Conservation (phyloP, 2,113 vertebrate species). For the Lophochroa leadbeateri region DNA sequence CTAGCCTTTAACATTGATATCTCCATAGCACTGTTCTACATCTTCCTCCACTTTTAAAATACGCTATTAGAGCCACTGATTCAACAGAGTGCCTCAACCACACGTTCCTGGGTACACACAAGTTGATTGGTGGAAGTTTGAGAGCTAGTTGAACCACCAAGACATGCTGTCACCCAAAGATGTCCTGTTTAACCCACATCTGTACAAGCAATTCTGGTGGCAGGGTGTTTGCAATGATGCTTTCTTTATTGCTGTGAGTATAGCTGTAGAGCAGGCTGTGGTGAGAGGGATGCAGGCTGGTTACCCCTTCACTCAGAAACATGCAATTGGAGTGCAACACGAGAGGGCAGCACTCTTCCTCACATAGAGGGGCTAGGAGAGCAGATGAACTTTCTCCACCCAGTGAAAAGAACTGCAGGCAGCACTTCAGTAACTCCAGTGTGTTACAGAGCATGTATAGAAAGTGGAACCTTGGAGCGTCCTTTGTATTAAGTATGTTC, state of each 20-base stretch:
- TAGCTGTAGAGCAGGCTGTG: not conserved
- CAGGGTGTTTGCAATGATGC: not conserved
- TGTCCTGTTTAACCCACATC: not conserved
- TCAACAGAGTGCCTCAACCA: not conserved
- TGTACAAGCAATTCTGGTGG: not conserved
- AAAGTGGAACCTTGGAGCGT: not conserved
- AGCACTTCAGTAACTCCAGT: not conserved
- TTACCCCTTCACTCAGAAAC: not conserved
- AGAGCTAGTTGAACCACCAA: not conserved
- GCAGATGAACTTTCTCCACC: not conserved
- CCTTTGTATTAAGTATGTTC: not conserved
- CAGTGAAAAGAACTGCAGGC: not conserved
- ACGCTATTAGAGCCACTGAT: not conserved
- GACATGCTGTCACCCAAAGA: not conserved
- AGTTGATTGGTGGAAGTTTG: not conserved
- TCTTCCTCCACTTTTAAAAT: not conserved
- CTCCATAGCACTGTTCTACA: not conserved
- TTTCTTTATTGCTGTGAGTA: not conserved
- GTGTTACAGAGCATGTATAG: not conserved
- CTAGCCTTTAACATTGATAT: not conserved
- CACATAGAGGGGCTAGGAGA: accelerated
- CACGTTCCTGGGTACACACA: not conserved
- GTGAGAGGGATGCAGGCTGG: not conserved
- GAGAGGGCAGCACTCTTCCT: not conserved
- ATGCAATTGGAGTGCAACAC: not conserved